Percentiles rank a stretch among this genome's conserved stretches.
These are phyloP conservation scores for Saccostrea cuccullata DNA, from an alignment of 1,140 invertebrate species.

Conservation along the genomic window DNA sequence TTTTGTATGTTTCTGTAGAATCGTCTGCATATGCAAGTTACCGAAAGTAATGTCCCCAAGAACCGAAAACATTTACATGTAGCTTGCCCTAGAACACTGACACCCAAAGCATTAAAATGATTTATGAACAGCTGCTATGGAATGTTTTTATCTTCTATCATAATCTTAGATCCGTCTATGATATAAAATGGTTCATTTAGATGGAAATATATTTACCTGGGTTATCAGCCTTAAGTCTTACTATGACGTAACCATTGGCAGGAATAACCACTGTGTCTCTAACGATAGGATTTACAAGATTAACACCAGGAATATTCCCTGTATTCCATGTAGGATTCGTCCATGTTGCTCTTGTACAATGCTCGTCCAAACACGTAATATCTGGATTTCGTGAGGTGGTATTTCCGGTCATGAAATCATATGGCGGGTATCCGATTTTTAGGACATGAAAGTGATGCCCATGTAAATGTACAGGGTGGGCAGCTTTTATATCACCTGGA, in stretches of 20 bases:
- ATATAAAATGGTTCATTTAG: too few species aligned
- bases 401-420: constrained; percentile 10
- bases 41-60: too few species aligned
- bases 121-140: too few species aligned
- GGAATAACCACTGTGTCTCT: constrained; percentile 87
- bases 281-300: constrained; percentile 80
- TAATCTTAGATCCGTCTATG: too few species aligned
- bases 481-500: background rate
- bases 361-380: constrained; percentile 37
- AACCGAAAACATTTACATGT: too few species aligned
- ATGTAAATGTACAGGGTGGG: constrained; percentile 46
- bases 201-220: constrained; percentile 51
- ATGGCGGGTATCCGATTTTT: constrained; percentile 44
- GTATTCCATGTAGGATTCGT: constrained; percentile 32
- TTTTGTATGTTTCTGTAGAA: too few species aligned
- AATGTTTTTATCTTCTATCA: too few species aligned
- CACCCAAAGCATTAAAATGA: too few species aligned
- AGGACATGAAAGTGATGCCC: constrained; percentile 50
- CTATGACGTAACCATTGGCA: constrained; percentile 83
- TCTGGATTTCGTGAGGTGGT: constrained; percentile 15
- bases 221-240: constrained; percentile 82
- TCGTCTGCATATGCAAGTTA: too few species aligned
- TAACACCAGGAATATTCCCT: constrained; percentile 47
- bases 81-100: too few species aligned
- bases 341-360: constrained; percentile 51